These are phyloP conservation scores for Micromussa lordhowensis DNA, from an alignment of 92 coral and sea anemone species.

Conservation along the genomic window DNA sequence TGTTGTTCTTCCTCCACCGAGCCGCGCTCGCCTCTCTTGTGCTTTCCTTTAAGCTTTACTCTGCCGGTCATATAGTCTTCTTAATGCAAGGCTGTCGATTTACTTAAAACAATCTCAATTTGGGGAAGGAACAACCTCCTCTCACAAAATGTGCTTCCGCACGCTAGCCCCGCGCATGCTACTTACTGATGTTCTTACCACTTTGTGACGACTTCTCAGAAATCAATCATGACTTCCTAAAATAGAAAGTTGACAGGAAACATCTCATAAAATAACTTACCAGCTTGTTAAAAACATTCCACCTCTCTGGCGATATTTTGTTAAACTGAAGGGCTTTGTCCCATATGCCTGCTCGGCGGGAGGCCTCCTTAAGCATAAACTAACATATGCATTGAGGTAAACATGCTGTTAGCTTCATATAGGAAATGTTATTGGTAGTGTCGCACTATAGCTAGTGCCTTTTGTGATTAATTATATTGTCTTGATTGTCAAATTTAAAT, in stretches of 20 bases:
- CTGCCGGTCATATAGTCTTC: too few relatives aligned
- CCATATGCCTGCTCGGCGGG: constrained; percentile 36
- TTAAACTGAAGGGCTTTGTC: constrained; percentile 16
- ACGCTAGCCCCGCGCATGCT: too few relatives aligned
- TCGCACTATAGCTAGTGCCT: background rate
- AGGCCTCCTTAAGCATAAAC: constrained; percentile 34
- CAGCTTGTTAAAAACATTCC: constrained; percentile 21
- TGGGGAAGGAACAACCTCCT: too few relatives aligned
- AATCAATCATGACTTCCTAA: constrained; percentile 12
- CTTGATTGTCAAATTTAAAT: too few relatives aligned
- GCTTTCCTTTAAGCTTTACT: too few relatives aligned
- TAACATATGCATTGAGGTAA: constrained; percentile 2
- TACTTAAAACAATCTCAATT: too few relatives aligned
- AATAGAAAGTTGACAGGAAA: constrained; percentile 22
- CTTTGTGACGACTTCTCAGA: too few relatives aligned
- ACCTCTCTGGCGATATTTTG: constrained; percentile 22
- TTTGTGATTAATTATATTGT: background rate
- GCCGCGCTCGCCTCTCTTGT: too few relatives aligned
- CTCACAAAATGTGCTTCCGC: too few relatives aligned
- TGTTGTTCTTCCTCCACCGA: too few relatives aligned
- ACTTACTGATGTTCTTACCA: too few relatives aligned
- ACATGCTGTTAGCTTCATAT: background rate
- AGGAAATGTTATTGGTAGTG: background rate
- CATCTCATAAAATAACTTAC: constrained; percentile 26
- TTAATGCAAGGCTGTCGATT: too few relatives aligned